Evolutionary conservation across 2,888 invertebrate species (phyloP), one percentile per base, ranked within the genome.

Genomic region (Gymnoscelis rufifasciata): DNA sequence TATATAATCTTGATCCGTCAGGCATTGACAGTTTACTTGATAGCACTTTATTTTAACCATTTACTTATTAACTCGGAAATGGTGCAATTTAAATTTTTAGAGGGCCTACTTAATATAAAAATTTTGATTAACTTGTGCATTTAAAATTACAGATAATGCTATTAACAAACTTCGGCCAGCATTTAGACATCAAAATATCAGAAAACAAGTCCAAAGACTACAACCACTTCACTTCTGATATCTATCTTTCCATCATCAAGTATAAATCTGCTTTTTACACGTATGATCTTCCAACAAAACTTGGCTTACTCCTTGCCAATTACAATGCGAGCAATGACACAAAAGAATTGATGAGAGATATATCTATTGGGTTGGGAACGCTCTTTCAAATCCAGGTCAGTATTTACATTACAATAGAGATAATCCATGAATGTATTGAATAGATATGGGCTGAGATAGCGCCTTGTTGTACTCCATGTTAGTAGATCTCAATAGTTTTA

Each of bases 211-310:
- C 64, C 14, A 66, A 65, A 36, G 67, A 74, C 43, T 74, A 64
- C 54, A 60, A 57, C 42, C 75, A 88, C 11, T 94, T 93, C 73
- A 95, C 95, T 0, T 92, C 93, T 90, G 93, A 94, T n/a, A 90
- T 91, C 51, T 96, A 97, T 72, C 91, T 91, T 55, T 88, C 92
- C 0, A 96, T 97, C 62, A 93, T 94, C 8, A 93, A 93, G 60
- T 94, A 94, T 75, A 97, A 97, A 84, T 94, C 96, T 10, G 92
- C 94, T 0, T 95, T 93, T 76, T 98, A 98, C 74, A 92, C 96
- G 0, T 97, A 95, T 74, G 93, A 94, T 65, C 87, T 97, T 55
- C 98, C 98, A 0, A 91, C 97, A 12, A 92, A 93, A 10, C 71
- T 94, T 37, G 96, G 95, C 1, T 92, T 97, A 91, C 91, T 93